Base-by-base conservation (phyloP, 2,888 invertebrate genomes). In the Parnassius mnemosyne region DNA sequence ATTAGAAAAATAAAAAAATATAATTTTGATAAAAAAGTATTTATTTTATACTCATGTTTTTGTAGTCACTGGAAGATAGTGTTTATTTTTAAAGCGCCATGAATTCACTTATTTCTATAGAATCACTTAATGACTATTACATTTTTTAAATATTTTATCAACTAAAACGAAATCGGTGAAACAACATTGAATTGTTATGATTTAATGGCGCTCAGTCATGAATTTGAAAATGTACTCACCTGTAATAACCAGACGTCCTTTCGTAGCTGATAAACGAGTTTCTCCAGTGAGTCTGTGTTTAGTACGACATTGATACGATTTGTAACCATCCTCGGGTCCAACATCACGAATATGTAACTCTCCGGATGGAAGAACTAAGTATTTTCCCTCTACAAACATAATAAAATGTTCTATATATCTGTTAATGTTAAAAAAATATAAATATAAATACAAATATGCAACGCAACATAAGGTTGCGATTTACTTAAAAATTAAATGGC, bases 261-360 rank as follows among this genome's bases (percentile, higher is more conserved):
- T 97, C 64, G 97, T 97, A 61, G 97, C 97, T 75, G 97, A 97
- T 71, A 98, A 92, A 82, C 97, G 93, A 62, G 97, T 97, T 93
- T 98, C 97, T 71, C 97, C 97, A 72, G 97, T 98, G 61, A 98
- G 93, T 77, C 97, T 94, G 83, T 98, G 98, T 85, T 97, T 97
- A 65, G 98, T 98, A 74, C 97, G 94, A 85, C 98, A 98, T 88
- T 97, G 97, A 84, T 97, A 98, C 66, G 97, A 96, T 89, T 97
- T 97, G 89, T 96, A 97, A 68, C 97, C 97, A 87, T 98, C 98
- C 85, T 97, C 97, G 68, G 97, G 97, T 85, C 97, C 96, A 66
- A 98, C 98, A 92, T 98, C 97, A 80, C 97, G 95, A 77, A 98
- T 97, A 87, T 98, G 98, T 69, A 99, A 93, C 89, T 98, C 98